Evolutionary conservation across 2,113 vertebrate genomes (phyloP).

Genomic region (Bombycilla garrulus): DNA sequence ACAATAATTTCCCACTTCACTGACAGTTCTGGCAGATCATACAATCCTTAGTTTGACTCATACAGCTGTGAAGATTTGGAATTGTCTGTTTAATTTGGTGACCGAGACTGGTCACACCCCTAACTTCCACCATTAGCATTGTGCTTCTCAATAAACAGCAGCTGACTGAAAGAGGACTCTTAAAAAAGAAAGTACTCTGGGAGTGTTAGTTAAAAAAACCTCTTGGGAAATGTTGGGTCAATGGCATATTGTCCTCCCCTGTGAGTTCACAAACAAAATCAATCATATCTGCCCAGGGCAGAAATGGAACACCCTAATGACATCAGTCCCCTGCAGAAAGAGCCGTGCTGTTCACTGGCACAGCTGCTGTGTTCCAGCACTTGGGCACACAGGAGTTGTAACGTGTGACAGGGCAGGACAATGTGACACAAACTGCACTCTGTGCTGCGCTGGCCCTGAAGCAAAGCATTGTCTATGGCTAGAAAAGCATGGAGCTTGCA

Average conservation of each 20-base stretch:
- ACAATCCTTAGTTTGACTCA: neutral
- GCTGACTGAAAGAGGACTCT: neutral
- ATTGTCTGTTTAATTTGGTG: neutral
- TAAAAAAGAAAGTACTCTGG: neutral
- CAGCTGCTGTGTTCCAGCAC: neutral
- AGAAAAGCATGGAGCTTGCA: neutral
- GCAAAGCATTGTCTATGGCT: neutral
- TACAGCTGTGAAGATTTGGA: neutral
- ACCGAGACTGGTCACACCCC: neutral
- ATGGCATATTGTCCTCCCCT: conserved; percentile 43
- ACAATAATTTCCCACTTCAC: neutral
- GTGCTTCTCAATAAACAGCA: neutral
- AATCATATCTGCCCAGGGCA: neutral
- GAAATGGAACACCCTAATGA: conserved; percentile 47
- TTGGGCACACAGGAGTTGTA: neutral
- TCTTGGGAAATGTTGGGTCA: neutral
- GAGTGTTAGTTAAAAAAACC: neutral
- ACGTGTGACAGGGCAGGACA: neutral
- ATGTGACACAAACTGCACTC: neutral
- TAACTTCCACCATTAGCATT: neutral
- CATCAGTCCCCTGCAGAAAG: neutral
- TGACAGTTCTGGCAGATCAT: neutral
- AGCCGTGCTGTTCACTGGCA: neutral
- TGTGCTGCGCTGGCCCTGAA: neutral
- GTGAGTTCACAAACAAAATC: conserved; percentile 7